Evolutionary conservation across 2,113 vertebrate genomes (phyloP), one percentile per base, ranked within the genome.

Genomic region (Leptosomus discolor): DNA sequence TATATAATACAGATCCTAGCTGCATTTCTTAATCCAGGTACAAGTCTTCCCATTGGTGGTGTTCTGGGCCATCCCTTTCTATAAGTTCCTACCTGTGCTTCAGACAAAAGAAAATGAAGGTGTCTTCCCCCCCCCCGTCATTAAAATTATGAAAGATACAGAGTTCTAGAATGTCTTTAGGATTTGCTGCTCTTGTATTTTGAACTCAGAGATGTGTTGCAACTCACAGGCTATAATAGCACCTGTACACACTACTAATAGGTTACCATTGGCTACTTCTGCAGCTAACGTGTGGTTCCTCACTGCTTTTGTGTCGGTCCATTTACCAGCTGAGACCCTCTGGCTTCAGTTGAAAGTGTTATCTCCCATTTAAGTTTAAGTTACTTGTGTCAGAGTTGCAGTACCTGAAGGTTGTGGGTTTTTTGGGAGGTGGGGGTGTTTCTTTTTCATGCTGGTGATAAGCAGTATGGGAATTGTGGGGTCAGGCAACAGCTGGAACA

Each of bases 401-500:
- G 45, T 18, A 34, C 18, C 4, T 4, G 9, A 63, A 88, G 50
- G 4, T 36, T 34, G 26, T 10, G 32, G 18, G 15, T 76, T 16
- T 84, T 77, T 85, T 65, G 82, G 65, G 69, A 80, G 27, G 10
- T 63, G 45, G 69, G 65, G 8, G 8, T 58, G 41, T 0, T 18
- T 15, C n/a, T 51, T 63, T 61, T 39, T 46, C 18, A 19, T 48
- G 14, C 8, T 32, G n/a, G 7, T 90, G 71, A 34, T 76, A 63
- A 57, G 36, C 18, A 4, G 5, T 37, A 20, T 4, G 7, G 61
- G 54, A 92, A 53, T n/a, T 3, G 2, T 11, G 36, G 69, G 43
- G 70, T 81, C 54, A 15, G 43, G 63, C 79, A 88, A 58, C 82
- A 94, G 95, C 92, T 94, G 91, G 85, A 89, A 78, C 16, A 18